Percentiles rank a stretch among this genome's conserved stretches.
Conservation (phyloP, 2,797 vertebrate species). For the Halcyon smyrnensis region DNA sequence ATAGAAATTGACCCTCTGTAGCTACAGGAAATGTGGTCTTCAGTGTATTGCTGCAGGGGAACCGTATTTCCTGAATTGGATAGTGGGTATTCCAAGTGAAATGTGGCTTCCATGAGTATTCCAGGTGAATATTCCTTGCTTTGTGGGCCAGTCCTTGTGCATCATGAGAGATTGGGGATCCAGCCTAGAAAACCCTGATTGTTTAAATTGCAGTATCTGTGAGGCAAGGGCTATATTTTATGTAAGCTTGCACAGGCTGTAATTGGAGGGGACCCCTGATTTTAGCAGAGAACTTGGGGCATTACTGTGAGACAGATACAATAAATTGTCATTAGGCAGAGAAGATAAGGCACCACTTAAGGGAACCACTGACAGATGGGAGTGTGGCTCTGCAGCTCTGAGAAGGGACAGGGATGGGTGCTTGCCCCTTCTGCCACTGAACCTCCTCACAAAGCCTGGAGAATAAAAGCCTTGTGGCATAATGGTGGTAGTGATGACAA, state of each 20-base stretch:
- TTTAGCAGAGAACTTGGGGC: not conserved
- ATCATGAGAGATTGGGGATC: not conserved
- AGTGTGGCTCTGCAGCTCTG: not conserved
- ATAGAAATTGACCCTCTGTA: not conserved
- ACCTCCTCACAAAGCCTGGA: conserved; percentile 34
- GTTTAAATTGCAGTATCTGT: not conserved
- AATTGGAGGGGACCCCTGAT: not conserved
- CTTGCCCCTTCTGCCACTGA: conserved; percentile 7
- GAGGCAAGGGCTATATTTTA: not conserved
- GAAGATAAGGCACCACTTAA: conserved; percentile 64
- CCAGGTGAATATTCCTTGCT: not conserved
- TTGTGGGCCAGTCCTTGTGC: not conserved
- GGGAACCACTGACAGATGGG: conserved; percentile 43
- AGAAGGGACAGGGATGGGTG: conserved; percentile 28
- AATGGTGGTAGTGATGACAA: conserved; percentile 75
- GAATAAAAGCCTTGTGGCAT: conserved; percentile 64
- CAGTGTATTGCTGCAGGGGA: not conserved
- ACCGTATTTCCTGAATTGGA: not conserved
- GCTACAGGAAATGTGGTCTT: not conserved
- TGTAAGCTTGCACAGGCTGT: not conserved
- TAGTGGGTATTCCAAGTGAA: not conserved
- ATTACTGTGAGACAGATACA: conserved; percentile 18
- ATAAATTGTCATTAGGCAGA: conserved; percentile 8
- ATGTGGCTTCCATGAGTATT: not conserved
- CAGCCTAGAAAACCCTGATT: not conserved